Evolutionary conservation across 2,113 vertebrate species (phyloP).

Genomic region (Sardina pilchardus): DNA sequence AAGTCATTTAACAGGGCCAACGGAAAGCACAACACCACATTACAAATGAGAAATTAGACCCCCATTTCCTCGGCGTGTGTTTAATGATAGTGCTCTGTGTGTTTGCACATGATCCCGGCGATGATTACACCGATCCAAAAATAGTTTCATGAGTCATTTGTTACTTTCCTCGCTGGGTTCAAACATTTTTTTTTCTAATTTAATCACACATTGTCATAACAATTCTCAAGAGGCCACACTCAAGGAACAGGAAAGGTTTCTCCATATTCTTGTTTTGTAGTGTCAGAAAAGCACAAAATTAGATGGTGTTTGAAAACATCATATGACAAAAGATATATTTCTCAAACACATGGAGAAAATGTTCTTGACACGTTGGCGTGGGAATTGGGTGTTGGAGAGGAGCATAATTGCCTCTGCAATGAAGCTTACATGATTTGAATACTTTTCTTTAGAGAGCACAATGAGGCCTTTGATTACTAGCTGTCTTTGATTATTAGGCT

Average conservation of each 20-base stretch:
- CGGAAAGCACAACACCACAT: not conserved
- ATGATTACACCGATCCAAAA: not conserved
- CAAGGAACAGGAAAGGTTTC: not conserved
- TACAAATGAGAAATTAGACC: constrained; percentile 2
- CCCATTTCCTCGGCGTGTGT: not conserved
- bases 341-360: not conserved
- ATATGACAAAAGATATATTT: not conserved
- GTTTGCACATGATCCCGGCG: not conserved
- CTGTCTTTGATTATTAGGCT: not conserved
- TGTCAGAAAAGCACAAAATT: not conserved
- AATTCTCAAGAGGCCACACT: not conserved
- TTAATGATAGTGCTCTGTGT: constrained; percentile 5
- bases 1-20: constrained; percentile 28
- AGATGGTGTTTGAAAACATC: not conserved
- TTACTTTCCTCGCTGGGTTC: not conserved
- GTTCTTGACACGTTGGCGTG: not conserved
- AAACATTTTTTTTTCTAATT: not conserved
- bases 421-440: not conserved
- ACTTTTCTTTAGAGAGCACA: not conserved
- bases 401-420: not conserved
- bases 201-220: constrained; percentile 15
- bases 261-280: not conserved
- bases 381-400: not conserved
- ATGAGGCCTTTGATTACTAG: not conserved
- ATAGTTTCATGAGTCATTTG: constrained; percentile 9